Evolutionary conservation across 2,113 vertebrate genomes (phyloP).

Genomic region (Ceratotherium simum): DNA sequence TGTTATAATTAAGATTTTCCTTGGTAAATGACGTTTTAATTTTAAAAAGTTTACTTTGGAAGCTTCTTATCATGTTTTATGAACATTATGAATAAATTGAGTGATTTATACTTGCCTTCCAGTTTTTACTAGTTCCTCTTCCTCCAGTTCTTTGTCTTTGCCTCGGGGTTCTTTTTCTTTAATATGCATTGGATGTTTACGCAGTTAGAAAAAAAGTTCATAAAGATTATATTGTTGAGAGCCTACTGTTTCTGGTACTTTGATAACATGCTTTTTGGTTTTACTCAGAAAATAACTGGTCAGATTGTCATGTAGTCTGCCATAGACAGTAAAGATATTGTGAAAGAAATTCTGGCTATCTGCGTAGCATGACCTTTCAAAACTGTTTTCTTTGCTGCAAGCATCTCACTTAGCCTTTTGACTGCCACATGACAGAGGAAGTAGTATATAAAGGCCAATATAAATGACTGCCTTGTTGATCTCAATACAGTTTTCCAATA

Average conservation of each 20-base stretch:
- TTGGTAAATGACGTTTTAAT: conserved; percentile 33
- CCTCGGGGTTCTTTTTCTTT: conserved; percentile 71
- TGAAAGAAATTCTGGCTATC: conserved; percentile 77
- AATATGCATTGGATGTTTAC: conserved; percentile 78
- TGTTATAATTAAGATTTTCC: conserved; percentile 19
- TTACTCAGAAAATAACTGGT: conserved; percentile 82
- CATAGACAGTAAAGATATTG: conserved; percentile 81
- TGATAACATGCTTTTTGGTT: conserved; percentile 66
- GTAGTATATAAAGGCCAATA: conserved; percentile 68
- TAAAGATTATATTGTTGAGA: conserved; percentile 77
- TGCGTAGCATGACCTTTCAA: conserved; percentile 79
- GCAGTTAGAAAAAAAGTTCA: conserved; percentile 77
- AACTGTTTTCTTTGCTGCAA: conserved; percentile 77
- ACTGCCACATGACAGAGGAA: conserved; percentile 81
- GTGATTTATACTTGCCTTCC: conserved; percentile 46
- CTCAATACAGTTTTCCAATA: neutral
- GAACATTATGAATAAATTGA: conserved; percentile 9
- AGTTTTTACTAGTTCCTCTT: conserved; percentile 45
- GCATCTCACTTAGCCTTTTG: conserved; percentile 74
- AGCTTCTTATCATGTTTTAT: neutral
- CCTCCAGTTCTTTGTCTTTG: conserved; percentile 65
- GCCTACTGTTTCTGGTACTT: conserved; percentile 75
- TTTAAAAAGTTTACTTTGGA: conserved; percentile 20
- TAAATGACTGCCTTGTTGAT: conserved; percentile 63
- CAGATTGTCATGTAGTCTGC: conserved; percentile 77